Percentiles rank a stretch among this genome's conserved stretches.
Conservation (phyloP, 30 jellyfish, hydroid and myxozoan species). For the Clytia hemisphaerica region DNA sequence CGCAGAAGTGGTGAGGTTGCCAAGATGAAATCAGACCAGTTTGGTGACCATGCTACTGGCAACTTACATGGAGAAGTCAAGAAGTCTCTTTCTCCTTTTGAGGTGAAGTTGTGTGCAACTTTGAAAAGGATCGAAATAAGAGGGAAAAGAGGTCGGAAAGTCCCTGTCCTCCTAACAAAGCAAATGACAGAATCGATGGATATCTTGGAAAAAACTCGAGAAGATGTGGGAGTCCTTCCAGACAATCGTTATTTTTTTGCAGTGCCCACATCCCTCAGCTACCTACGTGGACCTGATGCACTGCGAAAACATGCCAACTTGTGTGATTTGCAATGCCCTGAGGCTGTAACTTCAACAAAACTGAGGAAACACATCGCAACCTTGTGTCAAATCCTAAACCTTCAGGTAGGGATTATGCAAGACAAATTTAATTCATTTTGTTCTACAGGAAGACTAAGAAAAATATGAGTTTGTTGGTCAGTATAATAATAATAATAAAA, state of each 20-base stretch:
- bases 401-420: no score
- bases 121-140: conserved; percentile 13
- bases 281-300: conserved; percentile 46
- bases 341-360: conserved; percentile 33
- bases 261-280: conserved; percentile 37
- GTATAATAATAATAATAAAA: no score
- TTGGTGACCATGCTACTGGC: conserved; percentile 12
- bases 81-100: conserved; percentile 30
- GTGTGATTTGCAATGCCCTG: conserved; percentile 21
- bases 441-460: no score
- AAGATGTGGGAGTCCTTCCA: conserved; percentile 21
- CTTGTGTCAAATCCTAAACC: conserved; percentile 36
- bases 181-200: conserved; percentile 1
- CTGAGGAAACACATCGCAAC: conserved; percentile 46
- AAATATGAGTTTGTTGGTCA: no score
- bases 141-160: conserved; percentile 36
- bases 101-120: conserved; percentile 34
- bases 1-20: conserved; percentile 35
- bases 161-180: conserved; percentile 18
- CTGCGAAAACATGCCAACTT: conserved; percentile 11
- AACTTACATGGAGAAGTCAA: conserved; percentile 21
- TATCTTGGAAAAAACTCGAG: conserved; percentile 1
- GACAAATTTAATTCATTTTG: no score
- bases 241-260: conserved; percentile 38
- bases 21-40: conserved; percentile 7